Evolutionary conservation across 2,888 invertebrate species (phyloP).

Genomic region (Gordius sp.): DNA sequence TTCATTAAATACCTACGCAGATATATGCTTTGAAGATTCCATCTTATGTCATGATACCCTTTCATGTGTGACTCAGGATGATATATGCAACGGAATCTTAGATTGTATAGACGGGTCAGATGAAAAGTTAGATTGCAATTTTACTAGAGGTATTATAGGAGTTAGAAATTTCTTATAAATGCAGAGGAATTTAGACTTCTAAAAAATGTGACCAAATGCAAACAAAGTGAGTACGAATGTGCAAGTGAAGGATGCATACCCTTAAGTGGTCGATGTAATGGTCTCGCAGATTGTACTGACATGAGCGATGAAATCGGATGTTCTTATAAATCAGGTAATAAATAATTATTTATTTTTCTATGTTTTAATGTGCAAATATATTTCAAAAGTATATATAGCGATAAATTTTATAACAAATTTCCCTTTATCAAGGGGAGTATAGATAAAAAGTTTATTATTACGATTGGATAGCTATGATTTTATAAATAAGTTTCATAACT

Average conservation of each 20-base stretch:
- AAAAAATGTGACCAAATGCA: background rate
- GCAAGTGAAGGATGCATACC: slow-evolving; percentile 9
- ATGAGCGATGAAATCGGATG: background rate
- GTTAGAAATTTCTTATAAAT: slow-evolving; percentile 5
- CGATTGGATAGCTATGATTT: no score
- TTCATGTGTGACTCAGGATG: background rate
- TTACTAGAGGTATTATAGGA: background rate
- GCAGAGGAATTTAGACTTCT: background rate
- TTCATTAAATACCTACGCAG: background rate
- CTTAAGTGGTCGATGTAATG: background rate
- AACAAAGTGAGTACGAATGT: background rate
- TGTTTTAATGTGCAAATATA: no score
- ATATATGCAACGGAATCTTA: slow-evolving; percentile 10
- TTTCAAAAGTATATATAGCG: no score
- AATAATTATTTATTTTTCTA: no score
- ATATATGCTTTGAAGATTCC: slow-evolving; percentile 6
- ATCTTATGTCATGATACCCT: background rate
- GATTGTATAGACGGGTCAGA: slow-evolving; percentile 4
- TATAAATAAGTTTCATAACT: no score
- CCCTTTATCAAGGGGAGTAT: no score
- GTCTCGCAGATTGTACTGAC: background rate
- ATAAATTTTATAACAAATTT: no score
- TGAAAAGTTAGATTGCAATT: slow-evolving; percentile 11
- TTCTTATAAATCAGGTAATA: no score
- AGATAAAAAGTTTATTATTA: no score